Percentiles rank a stretch among this genome's conserved stretches.
Conservation (phyloP, 2,113 vertebrate genomes). For the Heterotilapia buettikoferi region DNA sequence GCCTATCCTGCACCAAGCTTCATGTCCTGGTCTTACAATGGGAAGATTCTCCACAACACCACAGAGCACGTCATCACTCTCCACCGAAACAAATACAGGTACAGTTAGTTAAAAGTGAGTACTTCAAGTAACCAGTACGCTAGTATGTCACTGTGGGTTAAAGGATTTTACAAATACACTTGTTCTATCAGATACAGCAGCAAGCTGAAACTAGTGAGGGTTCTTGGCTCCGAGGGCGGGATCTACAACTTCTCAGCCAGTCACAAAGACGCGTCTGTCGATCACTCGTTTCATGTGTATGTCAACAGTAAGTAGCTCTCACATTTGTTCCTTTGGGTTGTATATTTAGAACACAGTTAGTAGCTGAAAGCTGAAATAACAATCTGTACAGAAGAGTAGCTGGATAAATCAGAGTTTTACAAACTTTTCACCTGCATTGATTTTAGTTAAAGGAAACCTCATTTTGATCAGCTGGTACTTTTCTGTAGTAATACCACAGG, state of each 20-base stretch:
- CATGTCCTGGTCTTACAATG: conserved; percentile 82
- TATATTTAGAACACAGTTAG: not conserved
- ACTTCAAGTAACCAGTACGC: not conserved
- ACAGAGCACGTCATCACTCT: conserved; percentile 84
- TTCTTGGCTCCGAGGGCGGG: conserved; percentile 87
- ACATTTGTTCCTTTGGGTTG: not conserved
- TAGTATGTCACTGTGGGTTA: not conserved
- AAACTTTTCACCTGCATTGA: not conserved
- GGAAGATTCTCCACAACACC: conserved; percentile 79
- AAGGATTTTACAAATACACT: not conserved
- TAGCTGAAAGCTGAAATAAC: not conserved
- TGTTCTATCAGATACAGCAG: conserved; percentile 76
- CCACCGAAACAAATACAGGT: conserved; percentile 81
- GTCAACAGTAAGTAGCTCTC: conserved; percentile 83
- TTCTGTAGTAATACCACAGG: not conserved
- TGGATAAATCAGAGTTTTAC: not conserved
- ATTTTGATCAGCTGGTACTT: not conserved
- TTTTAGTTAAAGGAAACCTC: not conserved
- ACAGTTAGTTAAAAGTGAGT: not conserved
- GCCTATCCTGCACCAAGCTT: conserved; percentile 81
- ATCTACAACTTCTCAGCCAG: conserved; percentile 85
- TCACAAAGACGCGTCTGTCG: conserved; percentile 78
- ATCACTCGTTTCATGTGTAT: conserved; percentile 83
- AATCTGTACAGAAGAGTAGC: not conserved
- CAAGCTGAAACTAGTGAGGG: conserved; percentile 86